Percentiles rank a stretch among this genome's conserved stretches.
phyloP scores from a whole-genome alignment of 2,888 invertebrate genomes.

The Acrobeloides nanus region DNA sequence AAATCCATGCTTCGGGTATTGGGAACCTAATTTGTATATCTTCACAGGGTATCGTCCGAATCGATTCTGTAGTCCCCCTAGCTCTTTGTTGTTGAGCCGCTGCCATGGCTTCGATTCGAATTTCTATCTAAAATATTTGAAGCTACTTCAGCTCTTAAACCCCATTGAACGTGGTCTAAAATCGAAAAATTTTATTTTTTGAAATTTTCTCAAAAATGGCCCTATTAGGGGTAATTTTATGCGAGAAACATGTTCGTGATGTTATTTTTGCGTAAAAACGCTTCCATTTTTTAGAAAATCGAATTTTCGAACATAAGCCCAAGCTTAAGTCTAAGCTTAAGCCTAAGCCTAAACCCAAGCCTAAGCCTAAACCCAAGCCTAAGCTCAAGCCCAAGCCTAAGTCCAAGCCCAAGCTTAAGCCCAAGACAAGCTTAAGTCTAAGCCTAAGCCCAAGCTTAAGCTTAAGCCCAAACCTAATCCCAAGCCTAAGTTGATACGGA shows the following conservation, averaged over 20 bases:
- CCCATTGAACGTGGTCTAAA: too few species aligned
- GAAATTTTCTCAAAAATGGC: too few species aligned
- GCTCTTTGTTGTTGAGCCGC: conserved; percentile 62
- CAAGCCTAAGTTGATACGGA: too few species aligned
- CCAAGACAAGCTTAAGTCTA: neutral
- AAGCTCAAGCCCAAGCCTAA: neutral
- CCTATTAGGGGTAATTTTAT: too few species aligned
- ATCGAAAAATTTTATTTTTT: too few species aligned
- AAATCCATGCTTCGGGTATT: conserved; percentile 98
- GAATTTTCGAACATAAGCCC: too few species aligned
- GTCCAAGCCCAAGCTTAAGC: neutral
- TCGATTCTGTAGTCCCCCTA: conserved; percentile 82
- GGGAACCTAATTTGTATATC: conserved; percentile 87
- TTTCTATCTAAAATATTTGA: conserved; percentile 67
- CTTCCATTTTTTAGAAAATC: too few species aligned
- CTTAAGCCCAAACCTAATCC: too few species aligned
- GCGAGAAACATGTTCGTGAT: too few species aligned
- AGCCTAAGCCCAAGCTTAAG: neutral
- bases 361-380: neutral
- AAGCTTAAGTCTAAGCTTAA: too few species aligned
- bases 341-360: neutral
- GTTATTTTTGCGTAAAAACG: too few species aligned
- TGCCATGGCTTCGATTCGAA: conserved; percentile 86
- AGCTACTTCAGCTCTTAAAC: too few species aligned
- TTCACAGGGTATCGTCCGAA: conserved; percentile 86